Evolutionary conservation across 2,797 vertebrate species (phyloP), one percentile per base, ranked within the genome.

Genomic region (Erpetoichthys calabaricus): DNA sequence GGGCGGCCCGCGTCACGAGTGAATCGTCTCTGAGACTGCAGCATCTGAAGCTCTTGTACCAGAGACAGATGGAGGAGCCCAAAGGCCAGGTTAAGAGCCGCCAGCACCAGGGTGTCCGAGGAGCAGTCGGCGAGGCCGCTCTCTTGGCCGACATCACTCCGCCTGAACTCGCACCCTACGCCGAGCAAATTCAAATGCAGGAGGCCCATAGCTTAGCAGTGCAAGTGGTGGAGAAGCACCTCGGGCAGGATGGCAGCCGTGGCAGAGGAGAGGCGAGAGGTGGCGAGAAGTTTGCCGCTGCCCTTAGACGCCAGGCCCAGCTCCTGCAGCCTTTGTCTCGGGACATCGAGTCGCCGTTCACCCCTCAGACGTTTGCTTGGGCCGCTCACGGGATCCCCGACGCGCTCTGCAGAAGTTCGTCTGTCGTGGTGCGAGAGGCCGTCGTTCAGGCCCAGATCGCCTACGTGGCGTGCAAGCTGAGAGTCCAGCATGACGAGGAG

Each of bases 371-470:
- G 42, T 79, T 88, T 63, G 74, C 86, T 0, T 85, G 82, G 1
- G 69, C 61, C 5, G 71, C 75, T 1, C n/a, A n/a, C n/a, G n/a
- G n/a, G n/a, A n/a, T n/a, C n/a, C n/a, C 84, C 64, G 75, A 66
- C 60, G 66, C 73, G 55, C 69, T 87, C 3, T 73, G 77, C 7
- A 77, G 75, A 5, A 86, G 82, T 49, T 82, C 77, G 8, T 87
- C 87, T 2, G 57, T 90, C 56, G 81, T 91, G 56, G 88, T 98
- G 70, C 89, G 86, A 0, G 92, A 96, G 52, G 92, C 92, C 1
- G 79, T 97, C 1, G 78, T 89, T 57, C 94, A 97, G 73, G 88
- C 89, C 45, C 94, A 99, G 63, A 85, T 96, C 59, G 91, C 89
- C 8, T 98, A 95, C 0, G 77, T 92, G 0, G 86, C 91, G 4